A percentile compares a stretch with the other conserved stretches of the same genome.
Evolutionary conservation across 2,113 vertebrate species (phyloP).

Genomic region (Leucosticte australis): DNA sequence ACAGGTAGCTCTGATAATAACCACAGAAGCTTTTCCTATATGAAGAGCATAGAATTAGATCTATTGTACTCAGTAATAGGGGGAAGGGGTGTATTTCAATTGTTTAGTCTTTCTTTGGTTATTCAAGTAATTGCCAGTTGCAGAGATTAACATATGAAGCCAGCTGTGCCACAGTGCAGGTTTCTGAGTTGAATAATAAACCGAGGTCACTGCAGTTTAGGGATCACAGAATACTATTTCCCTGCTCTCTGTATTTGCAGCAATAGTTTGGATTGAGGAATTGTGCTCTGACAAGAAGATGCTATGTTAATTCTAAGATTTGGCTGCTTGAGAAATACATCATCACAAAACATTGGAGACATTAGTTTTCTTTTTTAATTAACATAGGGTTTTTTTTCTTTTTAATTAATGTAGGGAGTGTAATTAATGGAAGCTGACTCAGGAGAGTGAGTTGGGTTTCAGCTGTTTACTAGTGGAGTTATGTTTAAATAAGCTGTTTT

Average conservation of each 20-base stretch:
- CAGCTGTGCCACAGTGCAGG: neutral
- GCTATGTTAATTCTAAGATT: neutral
- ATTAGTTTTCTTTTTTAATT: neutral
- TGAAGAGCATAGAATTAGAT: neutral
- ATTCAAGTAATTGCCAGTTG: neutral
- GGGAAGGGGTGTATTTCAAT: neutral
- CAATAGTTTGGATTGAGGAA: neutral
- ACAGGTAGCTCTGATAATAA: neutral
- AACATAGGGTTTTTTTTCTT: neutral
- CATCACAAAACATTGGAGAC: neutral
- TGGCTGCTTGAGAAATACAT: neutral
- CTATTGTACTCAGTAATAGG: neutral
- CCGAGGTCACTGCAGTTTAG: fast-evolving
- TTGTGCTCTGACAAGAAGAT: neutral
- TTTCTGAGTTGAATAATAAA: neutral
- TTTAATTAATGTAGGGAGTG: neutral
- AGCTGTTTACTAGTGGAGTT: neutral
- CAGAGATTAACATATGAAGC: neutral
- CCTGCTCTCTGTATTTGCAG: neutral
- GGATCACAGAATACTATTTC: neutral
- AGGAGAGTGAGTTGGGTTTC: neutral
- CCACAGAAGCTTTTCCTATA: neutral
- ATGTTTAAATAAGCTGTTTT: neutral
- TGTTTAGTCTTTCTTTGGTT: neutral
- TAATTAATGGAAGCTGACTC: neutral